A percentile compares a stretch with the other conserved stretches of the same genome.
These are phyloP conservation scores for Menidia menidia DNA, from an alignment of 2,797 vertebrate species.

Conservation along the genomic window DNA sequence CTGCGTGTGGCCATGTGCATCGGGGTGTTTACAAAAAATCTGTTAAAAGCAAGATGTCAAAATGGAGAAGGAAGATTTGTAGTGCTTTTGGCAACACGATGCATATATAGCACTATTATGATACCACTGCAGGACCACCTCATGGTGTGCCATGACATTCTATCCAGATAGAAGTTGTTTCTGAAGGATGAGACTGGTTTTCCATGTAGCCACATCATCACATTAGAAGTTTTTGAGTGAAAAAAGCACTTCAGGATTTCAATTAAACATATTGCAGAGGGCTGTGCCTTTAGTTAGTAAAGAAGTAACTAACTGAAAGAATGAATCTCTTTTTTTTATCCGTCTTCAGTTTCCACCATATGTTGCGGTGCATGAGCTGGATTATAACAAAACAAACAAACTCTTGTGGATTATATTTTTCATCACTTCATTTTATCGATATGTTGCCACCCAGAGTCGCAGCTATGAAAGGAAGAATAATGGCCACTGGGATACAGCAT, in stretches of 20 bases:
- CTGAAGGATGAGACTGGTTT: neutral
- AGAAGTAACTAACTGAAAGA: too few relatives aligned
- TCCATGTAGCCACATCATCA: neutral
- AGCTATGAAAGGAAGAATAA: too few relatives aligned
- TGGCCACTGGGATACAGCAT: too few relatives aligned
- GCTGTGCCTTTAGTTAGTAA: neutral
- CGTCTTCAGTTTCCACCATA: neutral
- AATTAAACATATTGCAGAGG: too few relatives aligned
- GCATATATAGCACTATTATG: neutral
- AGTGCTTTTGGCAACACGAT: neutral
- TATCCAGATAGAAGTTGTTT: neutral
- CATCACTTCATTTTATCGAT: too few relatives aligned
- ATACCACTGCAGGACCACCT: too few relatives aligned
- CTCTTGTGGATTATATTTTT: too few relatives aligned
- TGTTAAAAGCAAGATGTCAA: constrained; percentile 1
- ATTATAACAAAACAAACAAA: too few relatives aligned
- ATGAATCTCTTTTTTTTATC: too few relatives aligned
- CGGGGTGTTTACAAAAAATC: constrained; percentile 17
- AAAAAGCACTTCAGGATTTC: neutral
- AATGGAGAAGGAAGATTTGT: neutral
- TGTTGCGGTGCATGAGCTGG: neutral
- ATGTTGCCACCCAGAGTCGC: too few relatives aligned
- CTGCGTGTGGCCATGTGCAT: constrained; percentile 22
- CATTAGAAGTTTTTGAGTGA: neutral
- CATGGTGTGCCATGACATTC: neutral